Conservation (phyloP, 1,140 invertebrate genomes). For the Meloidogyne exigua region DNA sequence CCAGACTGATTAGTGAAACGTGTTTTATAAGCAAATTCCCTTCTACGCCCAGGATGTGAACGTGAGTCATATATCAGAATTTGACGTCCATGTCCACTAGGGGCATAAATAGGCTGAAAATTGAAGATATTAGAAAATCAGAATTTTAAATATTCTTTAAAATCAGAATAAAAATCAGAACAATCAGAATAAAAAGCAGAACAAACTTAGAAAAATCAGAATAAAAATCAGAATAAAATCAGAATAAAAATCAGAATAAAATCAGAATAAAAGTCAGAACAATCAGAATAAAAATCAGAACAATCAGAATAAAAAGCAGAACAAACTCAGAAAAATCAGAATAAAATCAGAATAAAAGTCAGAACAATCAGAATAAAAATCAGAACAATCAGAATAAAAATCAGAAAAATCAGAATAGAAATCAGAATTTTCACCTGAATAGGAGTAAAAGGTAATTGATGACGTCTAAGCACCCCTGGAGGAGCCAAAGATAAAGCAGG, state of each 20-base stretch:
- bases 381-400: background rate
- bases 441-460: slow-evolving; percentile 22
- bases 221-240: background rate
- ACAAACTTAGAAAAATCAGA: background rate
- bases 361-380: no score
- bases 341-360: background rate
- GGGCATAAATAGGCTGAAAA: slow-evolving; percentile 44
- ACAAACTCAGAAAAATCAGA: background rate
- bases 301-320: no score
- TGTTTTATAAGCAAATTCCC: slow-evolving; percentile 58
- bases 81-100: slow-evolving; percentile 52
- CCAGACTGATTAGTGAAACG: slow-evolving; percentile 52
- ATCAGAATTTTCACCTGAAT: background rate
- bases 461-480: slow-evolving; percentile 14
- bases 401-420: no score
- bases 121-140: slow-evolving; percentile 10
- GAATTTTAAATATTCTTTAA: slow-evolving; percentile 1
- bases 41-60: slow-evolving; percentile 46
- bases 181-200: slow-evolving; percentile 8
- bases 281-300: no score
- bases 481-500: slow-evolving; percentile 19
- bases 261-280: no score
- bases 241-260: no score
- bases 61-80: slow-evolving; percentile 58
- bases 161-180: no score